Evolutionary conservation across 1,140 invertebrate species (phyloP).

Genomic region (Littorina saxatilis): DNA sequence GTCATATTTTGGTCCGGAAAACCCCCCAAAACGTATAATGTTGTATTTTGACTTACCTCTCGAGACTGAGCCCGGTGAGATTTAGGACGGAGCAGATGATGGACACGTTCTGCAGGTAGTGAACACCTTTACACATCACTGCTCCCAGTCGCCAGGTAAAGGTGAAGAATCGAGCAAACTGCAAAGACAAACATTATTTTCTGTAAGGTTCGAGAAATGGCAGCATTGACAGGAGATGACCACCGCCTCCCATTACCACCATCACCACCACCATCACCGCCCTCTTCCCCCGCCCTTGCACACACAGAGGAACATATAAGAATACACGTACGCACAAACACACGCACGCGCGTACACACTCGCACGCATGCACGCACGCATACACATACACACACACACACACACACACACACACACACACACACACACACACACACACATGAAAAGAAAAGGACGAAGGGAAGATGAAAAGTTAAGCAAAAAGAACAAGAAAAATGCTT

Average conservation of each 20-base stretch:
- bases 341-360: slow-evolving; percentile 4
- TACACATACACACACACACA: neutral
- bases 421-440: neutral
- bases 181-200: neutral
- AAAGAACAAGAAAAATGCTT: too few species aligned
- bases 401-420: neutral
- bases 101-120: slow-evolving; percentile 76
- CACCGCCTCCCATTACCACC: too few species aligned
- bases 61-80: slow-evolving; percentile 85
- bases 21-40: too few species aligned
- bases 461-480: too few species aligned
- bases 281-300: neutral
- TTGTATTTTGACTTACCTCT: slow-evolving; percentile 82
- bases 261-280: neutral
- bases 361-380: slow-evolving; percentile 10
- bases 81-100: slow-evolving; percentile 88
- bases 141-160: slow-evolving; percentile 85
- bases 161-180: slow-evolving; percentile 68
- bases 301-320: neutral
- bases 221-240: neutral
- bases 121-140: slow-evolving; percentile 82
- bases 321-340: neutral
- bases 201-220: neutral
- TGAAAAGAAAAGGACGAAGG: neutral
- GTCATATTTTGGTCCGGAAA: too few species aligned